Evolutionary conservation across 2,888 invertebrate genomes (phyloP), one percentile per base, ranked within the genome.

Genomic region (Caenorhabditis japonica): DNA sequence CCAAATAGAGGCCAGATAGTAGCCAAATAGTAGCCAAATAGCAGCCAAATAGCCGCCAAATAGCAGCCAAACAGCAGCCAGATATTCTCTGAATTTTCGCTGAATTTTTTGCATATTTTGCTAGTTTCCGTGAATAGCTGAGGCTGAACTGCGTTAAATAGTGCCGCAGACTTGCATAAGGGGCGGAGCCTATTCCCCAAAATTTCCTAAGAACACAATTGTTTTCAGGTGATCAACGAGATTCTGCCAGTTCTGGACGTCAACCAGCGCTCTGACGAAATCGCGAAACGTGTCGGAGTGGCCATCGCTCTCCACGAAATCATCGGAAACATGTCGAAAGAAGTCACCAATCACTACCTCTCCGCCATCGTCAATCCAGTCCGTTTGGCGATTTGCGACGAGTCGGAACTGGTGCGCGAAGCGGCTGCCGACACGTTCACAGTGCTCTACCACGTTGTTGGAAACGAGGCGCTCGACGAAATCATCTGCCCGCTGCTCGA

Each of bases 361-460:
- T 43, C 66, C 3, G 38, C 73, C 3, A 69, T 82, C 23, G 79
- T 95, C 59, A 93, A 94, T 8, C 96, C 97, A 3, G 97, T 99
- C n/a, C 92, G 91, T 77, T 93, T 92, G 88, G 97, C 97, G 2
- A 90, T 99, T 58, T 94, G 94, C 87, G 99, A 99, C 56, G 56
- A 76, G 4, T 74, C 76, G 13, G 56, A 68, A 17, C 43, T 43
- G 1, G 97, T 91, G 0, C 91, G 99, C 52, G 91, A 93, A 88
- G 96, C 97, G 4, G 97, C 97, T 0, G 97, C 97, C 10, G 93
- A 93, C 87, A 96, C 97, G 0, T 99, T 99, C 89, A 96, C 97
- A 89, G 93, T 94, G 83, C 91, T 99, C 80, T 96, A 97, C 90
- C 92, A 93, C 46, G 77, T 95, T 94, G 75, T 95, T 96, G 75